Evolutionary conservation across 2,888 invertebrate species (phyloP), one percentile per base, ranked within the genome.

Genomic region (Eurytoma californica): DNA sequence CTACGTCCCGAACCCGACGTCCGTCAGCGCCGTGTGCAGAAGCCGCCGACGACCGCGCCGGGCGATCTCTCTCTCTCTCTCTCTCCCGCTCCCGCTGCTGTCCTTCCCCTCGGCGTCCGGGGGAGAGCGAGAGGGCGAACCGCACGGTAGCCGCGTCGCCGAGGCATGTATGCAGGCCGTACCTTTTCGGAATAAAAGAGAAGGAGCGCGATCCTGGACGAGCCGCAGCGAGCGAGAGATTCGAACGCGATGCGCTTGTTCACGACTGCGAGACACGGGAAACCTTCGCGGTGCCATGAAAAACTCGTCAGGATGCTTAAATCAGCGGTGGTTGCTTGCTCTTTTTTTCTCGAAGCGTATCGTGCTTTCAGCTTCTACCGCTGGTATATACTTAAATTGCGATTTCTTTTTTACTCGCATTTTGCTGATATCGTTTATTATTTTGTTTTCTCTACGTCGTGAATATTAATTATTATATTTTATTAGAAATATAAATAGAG

Each of bases 1-100:
- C 84, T 84, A 79, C 83, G 82, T 82, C 81, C 81, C 79, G 82
- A 82, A 53, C 80, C 79, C 77, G 76, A 83, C 83, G 67, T 80
- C 80, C 77, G 78, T 78, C 80, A 81, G 65, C 65, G 55, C 58
- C 72, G 53, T 18, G 69, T 51, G 60, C 47, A 58, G 39, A 67
- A 72, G 60, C 55, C 53, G 55, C 74, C 66, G 73, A 24, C 67
- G 18, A 39, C n/a, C 20, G 12, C 39, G 12, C 39, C 58, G 58
- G 47, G 13, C 16, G 9, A 28, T 47, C 53, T 13, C 28, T 30
- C 30, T 18, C 51, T 30, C 30, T 18, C 51, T 51, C 39, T 12
- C 65, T 24, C 20, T 30, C 28, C 49, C 28, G 12, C 51, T 51
- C 16, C 16, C n/a, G 28, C 72, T 39, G 47, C 72, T 39, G 47